phyloP scores from a whole-genome alignment of 2,113 vertebrate genomes.

The Ondatra zibethicus region DNA sequence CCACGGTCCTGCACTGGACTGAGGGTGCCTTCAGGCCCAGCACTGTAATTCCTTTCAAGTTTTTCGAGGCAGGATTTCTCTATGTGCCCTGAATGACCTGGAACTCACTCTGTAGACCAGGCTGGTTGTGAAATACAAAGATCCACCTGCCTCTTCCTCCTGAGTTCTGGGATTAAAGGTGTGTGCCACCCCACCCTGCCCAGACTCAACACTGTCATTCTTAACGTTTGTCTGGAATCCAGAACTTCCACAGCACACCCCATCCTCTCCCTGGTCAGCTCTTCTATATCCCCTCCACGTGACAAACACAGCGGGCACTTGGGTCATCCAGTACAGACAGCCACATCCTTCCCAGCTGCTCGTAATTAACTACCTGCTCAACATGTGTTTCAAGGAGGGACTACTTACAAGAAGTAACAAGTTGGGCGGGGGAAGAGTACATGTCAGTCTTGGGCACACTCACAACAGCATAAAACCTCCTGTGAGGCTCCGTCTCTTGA shows the following conservation, averaged over 20 bases:
- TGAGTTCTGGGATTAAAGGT: no score
- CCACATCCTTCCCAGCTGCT: not conserved
- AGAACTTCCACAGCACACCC: not conserved
- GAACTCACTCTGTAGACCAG: no score
- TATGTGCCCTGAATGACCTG: no score
- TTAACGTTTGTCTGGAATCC: no score
- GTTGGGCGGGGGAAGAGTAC: accelerated
- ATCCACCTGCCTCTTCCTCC: no score
- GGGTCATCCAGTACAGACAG: not conserved
- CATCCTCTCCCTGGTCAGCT: not conserved
- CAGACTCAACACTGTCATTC: not conserved
- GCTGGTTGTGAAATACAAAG: no score
- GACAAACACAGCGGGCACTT: not conserved
- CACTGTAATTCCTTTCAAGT: not conserved
- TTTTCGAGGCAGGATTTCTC: no score
- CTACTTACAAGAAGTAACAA: no score
- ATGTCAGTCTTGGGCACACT: not conserved
- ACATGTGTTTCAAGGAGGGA: not conserved
- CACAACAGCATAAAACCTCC: not conserved
- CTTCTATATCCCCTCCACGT: not conserved
- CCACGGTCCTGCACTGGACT: not conserved
- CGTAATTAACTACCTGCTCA: not conserved
- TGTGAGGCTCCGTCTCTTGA: not conserved
- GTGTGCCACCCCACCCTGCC: no score
- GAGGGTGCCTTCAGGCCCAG: not conserved